Conservation (phyloP, 1,140 invertebrate species). For the Laupala kohalensis region DNA sequence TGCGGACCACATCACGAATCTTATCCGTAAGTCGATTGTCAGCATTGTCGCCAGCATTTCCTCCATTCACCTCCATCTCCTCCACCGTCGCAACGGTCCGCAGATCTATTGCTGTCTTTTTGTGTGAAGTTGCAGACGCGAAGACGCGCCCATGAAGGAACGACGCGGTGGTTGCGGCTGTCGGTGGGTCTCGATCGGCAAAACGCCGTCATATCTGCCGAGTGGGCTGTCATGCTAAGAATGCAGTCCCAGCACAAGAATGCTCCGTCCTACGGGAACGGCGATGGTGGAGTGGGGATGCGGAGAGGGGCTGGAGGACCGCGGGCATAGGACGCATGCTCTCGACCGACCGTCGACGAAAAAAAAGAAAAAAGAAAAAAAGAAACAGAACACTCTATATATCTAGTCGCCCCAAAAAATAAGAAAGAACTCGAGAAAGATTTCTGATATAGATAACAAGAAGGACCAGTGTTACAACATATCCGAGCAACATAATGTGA, state of each 20-base stretch:
- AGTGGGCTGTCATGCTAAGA: not conserved
- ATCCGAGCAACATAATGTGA: not conserved
- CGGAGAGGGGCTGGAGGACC: not conserved
- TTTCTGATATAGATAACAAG: not conserved
- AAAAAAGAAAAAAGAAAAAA: too few relatives aligned
- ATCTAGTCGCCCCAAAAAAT: not conserved
- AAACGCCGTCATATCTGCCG: not conserved
- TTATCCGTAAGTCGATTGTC: too few relatives aligned
- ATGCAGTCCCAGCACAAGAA: not conserved
- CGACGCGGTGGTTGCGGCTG: too few relatives aligned
- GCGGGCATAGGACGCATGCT: not conserved
- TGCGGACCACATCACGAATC: too few relatives aligned
- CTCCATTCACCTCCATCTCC: too few relatives aligned
- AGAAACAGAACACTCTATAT: not conserved
- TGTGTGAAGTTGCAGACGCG: not conserved
- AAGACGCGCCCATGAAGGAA: not conserved
- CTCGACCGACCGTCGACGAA: too few relatives aligned
- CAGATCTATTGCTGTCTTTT: not conserved
- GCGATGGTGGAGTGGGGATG: not conserved
- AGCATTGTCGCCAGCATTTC: too few relatives aligned
- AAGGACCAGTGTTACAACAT: not conserved
- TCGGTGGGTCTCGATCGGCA: not conserved
- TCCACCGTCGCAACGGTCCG: too few relatives aligned
- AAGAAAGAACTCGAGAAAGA: not conserved
- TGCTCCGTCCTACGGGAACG: not conserved